Base-by-base conservation (phyloP, 1,140 invertebrate species). In the Trichomalopsis sarcophagae region DNA sequence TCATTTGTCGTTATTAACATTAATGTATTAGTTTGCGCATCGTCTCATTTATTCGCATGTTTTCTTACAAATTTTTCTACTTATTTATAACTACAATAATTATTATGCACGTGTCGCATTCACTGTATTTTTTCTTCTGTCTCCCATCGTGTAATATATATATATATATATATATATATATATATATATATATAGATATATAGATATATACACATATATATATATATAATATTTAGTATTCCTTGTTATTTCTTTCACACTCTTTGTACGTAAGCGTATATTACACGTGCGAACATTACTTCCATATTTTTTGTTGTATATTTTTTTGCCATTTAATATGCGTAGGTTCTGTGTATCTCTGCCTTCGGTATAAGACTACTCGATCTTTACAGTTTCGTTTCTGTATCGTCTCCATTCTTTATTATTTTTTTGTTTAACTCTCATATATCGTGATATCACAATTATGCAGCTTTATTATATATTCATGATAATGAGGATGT, bases 231-330 rank as follows among this genome's bases (percentile, higher is more conserved):
- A 86, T 71, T 50, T 69, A 86, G 47, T 81, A 74, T 86, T 86
- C 62, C 71, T 85, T 44, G 84, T 84, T 85, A 82, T 80, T 85
- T 85, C 55, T 85, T 87, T 84, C 75, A 84, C 55, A 84, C 55
- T 86, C 85, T 88, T 89, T 89, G 90, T 89, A 90, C 88, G 83
- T 86, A 86, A 86, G 81, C 80, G 81, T 86, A 84, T 86, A 84
- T 84, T 84, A 84, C 85, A 87, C 86, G 86, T 88, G 88, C 88
- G 88, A 91, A 91, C 87, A 91, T 90, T 90, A 90, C 88, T 90
- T 90, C 88, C 89, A 89, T 85, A 36, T 87, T 87, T 88, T 75
- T 81, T 62, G 21, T 62, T 47, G 23, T 47, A 79, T 81, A 73
- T 79, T 40, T 80, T 80, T 69, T n/a, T 79, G 74, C 5, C 55